Evolutionary conservation across 2,113 vertebrate species (phyloP), one percentile per base, ranked within the genome.

Genomic region (Hippocampus comes): DNA sequence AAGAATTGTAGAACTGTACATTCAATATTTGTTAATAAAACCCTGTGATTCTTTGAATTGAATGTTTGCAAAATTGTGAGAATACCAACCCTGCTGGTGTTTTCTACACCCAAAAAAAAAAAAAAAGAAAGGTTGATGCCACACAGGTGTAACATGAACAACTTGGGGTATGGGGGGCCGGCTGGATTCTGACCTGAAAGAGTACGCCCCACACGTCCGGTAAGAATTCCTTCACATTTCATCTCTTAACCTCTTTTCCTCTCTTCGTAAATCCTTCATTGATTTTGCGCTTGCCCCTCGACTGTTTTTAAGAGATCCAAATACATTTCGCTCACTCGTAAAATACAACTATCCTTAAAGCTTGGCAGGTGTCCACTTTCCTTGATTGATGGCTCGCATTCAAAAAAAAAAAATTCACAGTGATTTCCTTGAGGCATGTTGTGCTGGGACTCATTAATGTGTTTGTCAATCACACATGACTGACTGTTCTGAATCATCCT

Each of bases 141-240:
- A 68, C 56, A 42, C 73, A 86, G 83, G 80, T 83, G 72, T 78
- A 81, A 79, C 76, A 61, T 30, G 75, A 71, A 71, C 60, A 63
- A 67, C 65, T 69, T 70, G 60, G 78, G 38, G 14, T 0, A 4
- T 34, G 17, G 64, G 64, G 9, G 64, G n/a, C 2, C 20, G 63
- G 65, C 67, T 74, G 78, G 74, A 78, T 77, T 59, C 75, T 74
- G 41, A 68, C 84, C 73, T 4, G 27, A 73, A 55, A 69, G 66
- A 82, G 61, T 73, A 81, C n/a, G 78, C 72, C 72, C 69, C 49
- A 73, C 79, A 78, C 84, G 81, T 63, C 55, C 73, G 17, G 49
- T 63, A 53, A 60, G 38, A 79, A 78, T 74, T 76, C 75, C 61
- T 67, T 70, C 59, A 67, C 61, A 43, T 76, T 78, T 75, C 11